Conservation (phyloP, 2,797 vertebrate genomes). For the Tapera naevia region DNA sequence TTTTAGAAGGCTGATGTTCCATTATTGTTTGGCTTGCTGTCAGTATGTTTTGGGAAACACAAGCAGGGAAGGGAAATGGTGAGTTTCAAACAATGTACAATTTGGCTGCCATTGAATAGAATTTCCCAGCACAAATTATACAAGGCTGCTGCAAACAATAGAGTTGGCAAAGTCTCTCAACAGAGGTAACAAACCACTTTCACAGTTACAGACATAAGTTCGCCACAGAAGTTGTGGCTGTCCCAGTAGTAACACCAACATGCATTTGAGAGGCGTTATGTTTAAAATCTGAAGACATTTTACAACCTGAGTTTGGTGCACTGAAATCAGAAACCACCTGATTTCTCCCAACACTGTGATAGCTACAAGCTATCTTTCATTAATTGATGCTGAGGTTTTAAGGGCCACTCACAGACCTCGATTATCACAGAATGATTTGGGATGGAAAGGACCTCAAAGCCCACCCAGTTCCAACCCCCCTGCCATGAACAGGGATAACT, state of each 20-base stretch:
- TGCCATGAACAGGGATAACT: too few species aligned
- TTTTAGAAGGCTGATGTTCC: neutral
- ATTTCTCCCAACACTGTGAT: neutral
- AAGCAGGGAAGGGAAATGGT: neutral
- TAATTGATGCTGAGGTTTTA: neutral
- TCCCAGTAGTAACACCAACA: neutral
- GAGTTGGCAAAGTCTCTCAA: neutral
- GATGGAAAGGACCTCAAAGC: too few species aligned
- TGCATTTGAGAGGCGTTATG: accelerated
- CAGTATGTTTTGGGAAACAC: neutral
- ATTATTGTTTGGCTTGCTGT: neutral
- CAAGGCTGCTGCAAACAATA: neutral
- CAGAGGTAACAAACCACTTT: neutral
- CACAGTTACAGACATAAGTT: neutral
- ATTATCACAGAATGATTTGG: neutral
- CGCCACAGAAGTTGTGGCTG: neutral
- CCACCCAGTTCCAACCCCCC: too few species aligned
- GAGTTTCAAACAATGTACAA: constrained; percentile 11
- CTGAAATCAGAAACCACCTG: neutral
- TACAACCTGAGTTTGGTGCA: neutral
- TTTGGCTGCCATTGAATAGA: neutral
- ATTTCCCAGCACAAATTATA: neutral
- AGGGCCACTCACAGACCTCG: neutral
- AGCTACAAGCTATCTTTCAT: neutral
- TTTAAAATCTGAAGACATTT: neutral